Evolutionary conservation across 2,888 invertebrate genomes (phyloP).

Genomic region (Luperina nickerlii): DNA sequence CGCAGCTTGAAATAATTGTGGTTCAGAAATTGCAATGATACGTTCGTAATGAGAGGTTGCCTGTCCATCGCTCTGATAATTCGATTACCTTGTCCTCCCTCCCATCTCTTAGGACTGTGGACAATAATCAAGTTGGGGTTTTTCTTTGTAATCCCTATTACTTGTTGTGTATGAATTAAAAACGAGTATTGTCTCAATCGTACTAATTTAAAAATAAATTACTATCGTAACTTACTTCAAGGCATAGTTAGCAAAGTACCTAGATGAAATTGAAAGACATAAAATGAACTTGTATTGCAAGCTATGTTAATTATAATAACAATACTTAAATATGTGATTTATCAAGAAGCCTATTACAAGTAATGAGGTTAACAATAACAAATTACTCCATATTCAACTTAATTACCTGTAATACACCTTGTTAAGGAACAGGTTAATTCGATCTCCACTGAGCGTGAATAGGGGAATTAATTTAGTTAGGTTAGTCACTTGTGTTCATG

Average conservation of each 20-base stretch:
- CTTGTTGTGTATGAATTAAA: not conserved
- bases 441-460: conserved; percentile 31
- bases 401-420: conserved; percentile 13
- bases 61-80: conserved; percentile 14
- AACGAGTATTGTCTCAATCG: not conserved
- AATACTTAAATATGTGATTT: conserved; percentile 20
- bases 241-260: not conserved
- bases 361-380: not conserved
- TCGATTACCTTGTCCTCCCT: conserved; percentile 19
- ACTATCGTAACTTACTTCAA: not conserved
- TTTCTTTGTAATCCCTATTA: conserved; percentile 2
- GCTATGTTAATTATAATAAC: not conserved
- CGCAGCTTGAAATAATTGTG: conserved; percentile 28
- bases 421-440: conserved; percentile 21
- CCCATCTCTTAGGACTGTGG: conserved; percentile 11
- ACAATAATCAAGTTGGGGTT: conserved; percentile 1
- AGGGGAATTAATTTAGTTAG: conserved; percentile 26
- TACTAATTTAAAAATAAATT: not conserved
- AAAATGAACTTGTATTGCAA: not conserved
- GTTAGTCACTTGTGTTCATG: conserved; percentile 16
- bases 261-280: not conserved
- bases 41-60: conserved; percentile 30
- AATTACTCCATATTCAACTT: not conserved
- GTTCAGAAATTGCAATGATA: conserved; percentile 38
- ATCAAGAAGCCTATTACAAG: conserved; percentile 16